phyloP scores from a whole-genome alignment of 2,888 invertebrate species.

The Cheilosia grossa region DNA sequence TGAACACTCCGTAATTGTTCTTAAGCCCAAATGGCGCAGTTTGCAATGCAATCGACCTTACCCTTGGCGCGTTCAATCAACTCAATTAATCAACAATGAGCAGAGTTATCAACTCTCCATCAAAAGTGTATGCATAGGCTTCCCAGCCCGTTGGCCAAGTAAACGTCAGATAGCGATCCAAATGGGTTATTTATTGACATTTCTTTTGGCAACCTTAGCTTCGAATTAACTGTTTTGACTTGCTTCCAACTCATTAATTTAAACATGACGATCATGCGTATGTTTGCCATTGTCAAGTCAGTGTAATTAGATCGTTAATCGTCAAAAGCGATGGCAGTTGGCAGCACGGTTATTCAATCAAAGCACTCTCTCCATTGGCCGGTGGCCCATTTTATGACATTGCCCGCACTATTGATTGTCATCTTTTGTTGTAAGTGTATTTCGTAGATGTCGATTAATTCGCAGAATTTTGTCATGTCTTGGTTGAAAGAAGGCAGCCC shows the following conservation, averaged over 20 bases:
- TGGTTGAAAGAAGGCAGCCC: not conserved
- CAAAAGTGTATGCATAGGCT: not conserved
- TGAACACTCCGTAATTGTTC: no score
- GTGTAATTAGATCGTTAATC: conserved; percentile 13
- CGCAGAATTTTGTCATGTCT: no score
- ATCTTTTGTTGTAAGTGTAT: not conserved
- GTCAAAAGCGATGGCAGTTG: conserved; percentile 15
- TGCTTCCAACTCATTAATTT: conserved; percentile 18
- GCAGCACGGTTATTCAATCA: conserved; percentile 27
- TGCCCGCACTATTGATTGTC: not conserved
- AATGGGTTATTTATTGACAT: conserved; percentile 66
- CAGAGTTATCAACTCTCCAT: not conserved
- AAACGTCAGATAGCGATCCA: conserved; percentile 57
- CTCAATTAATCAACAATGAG: not conserved
- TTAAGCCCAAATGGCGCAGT: no score
- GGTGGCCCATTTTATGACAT: not conserved
- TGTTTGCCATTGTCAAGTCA: not conserved
- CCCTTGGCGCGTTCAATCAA: conserved; percentile 17
- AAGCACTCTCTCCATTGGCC: conserved; percentile 40
- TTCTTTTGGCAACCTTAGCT: conserved; percentile 38
- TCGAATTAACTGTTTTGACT: not conserved
- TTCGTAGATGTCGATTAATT: no score
- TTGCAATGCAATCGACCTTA: conserved; percentile 10
- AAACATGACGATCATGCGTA: not conserved
- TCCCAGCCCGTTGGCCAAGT: conserved; percentile 21